Conservation (phyloP, 1,140 invertebrate genomes). For the Harpegnathos saltator region DNA sequence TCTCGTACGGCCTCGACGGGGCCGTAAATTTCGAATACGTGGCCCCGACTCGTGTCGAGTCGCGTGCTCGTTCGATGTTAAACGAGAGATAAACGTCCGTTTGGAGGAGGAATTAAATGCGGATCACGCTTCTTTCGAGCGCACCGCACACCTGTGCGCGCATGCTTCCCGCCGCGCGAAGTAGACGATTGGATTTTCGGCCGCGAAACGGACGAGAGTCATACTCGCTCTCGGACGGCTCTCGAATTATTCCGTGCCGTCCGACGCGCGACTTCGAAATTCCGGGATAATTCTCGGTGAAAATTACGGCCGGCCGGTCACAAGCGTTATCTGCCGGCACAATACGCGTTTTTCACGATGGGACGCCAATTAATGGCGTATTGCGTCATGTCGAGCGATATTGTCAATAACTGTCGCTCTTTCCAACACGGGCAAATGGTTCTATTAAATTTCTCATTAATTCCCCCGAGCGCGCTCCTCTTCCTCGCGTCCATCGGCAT, state of each 20-base stretch:
- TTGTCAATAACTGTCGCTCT: slow-evolving; percentile 11
- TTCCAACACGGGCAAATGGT: background rate
- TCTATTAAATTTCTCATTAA: slow-evolving; percentile 1
- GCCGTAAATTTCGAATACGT: background rate
- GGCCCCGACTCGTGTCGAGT: background rate
- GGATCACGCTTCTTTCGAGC: no score
- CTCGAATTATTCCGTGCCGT: no score
- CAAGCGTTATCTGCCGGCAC: slow-evolving; percentile 32
- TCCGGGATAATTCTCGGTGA: slow-evolving; percentile 1
- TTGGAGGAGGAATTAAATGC: background rate
- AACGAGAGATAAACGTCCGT: background rate
- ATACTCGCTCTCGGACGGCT: no score
- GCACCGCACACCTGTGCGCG: no score
- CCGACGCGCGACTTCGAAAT: no score
- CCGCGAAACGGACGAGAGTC: no score
- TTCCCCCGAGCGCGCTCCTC: background rate
- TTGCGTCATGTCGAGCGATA: background rate
- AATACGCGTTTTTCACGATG: slow-evolving; percentile 18
- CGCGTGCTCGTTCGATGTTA: background rate
- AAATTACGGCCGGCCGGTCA: background rate
- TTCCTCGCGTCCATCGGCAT: background rate
- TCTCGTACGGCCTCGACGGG: background rate
- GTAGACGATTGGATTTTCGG: no score
- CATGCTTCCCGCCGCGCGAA: no score
- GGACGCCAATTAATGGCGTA: background rate